Evolutionary conservation across 1,140 invertebrate genomes (phyloP).

Genomic region (Gryllus bimaculatus): DNA sequence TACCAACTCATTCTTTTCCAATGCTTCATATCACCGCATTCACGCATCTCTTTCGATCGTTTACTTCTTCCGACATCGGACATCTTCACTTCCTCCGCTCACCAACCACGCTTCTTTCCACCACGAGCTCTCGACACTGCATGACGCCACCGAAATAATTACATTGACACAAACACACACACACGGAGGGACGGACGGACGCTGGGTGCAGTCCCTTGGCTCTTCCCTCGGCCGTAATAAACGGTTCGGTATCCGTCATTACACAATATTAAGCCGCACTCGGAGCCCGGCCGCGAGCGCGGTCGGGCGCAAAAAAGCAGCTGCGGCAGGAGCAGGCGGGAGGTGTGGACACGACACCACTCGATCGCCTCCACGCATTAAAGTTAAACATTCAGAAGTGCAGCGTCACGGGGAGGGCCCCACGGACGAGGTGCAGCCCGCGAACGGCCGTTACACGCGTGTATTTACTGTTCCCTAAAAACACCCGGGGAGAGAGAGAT

Average conservation of each 20-base stretch:
- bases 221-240: not conserved
- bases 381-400: not conserved
- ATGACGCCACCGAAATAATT: no score
- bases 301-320: not conserved
- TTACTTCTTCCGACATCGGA: no score
- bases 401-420: not conserved
- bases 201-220: not conserved
- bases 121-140: no score
- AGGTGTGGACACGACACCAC: not conserved
- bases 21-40: no score
- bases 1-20: no score
- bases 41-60: no score
- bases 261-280: not conserved
- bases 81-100: no score
- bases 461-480: not conserved
- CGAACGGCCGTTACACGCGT: not conserved
- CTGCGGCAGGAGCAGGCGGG: no score
- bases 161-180: not conserved
- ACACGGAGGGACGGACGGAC: not conserved
- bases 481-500: no score
- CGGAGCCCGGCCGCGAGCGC: not conserved
- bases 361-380: not conserved
- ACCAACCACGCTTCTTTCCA: no score
- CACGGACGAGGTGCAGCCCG: not conserved
- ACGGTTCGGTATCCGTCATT: not conserved